Evolutionary conservation across 1,140 invertebrate genomes (phyloP), one percentile per base, ranked within the genome.

Genomic region (Atopsyche davidsoni): DNA sequence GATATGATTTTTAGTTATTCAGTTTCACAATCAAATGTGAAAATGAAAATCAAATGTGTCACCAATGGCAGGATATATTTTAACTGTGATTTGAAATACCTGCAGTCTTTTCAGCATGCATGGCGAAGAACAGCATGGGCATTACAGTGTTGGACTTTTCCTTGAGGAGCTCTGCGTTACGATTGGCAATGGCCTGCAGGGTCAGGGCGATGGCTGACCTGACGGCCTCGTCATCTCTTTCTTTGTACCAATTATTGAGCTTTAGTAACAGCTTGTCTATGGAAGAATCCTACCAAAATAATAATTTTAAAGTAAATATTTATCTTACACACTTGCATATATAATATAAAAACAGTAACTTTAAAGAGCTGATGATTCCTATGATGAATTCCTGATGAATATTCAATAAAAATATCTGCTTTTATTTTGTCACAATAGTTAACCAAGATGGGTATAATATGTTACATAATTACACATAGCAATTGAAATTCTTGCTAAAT

Each of bases 91-190:
- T 14, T 41, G 41, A 53, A 51, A 62, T 58, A 76, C 75, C 78
- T 42, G 79, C 74, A 1, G 73, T 76, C 64, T 85, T 83, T 60
- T 84, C 79, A 14, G 81, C 83, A 63, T 94, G 91, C 85, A 91
- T 93, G 13, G 89, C 92, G 57, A 93, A 81, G 64, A 95, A 95
- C 7, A 86, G 81, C 17, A 94, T 72, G 6, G 92, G 90, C 57
- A 94, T 74, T 21, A 91, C 75, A 23, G 83, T 70, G 17, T 81
- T 77, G n/a, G 85, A 80, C 63, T 91, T 85, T 53, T 85, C 79
- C 62, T 86, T 89, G 17, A 95, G 69, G 25, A 88, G 73, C 41
- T 94, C 91, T 46, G 87, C 83, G 70, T 86, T 88, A 36, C 91
- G 81, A 55, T 82, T 84, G 39, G 86, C 83, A 58, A 94, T 85